phyloP scores from a whole-genome alignment of 1,140 invertebrate species.

The Idris sp. region DNA sequence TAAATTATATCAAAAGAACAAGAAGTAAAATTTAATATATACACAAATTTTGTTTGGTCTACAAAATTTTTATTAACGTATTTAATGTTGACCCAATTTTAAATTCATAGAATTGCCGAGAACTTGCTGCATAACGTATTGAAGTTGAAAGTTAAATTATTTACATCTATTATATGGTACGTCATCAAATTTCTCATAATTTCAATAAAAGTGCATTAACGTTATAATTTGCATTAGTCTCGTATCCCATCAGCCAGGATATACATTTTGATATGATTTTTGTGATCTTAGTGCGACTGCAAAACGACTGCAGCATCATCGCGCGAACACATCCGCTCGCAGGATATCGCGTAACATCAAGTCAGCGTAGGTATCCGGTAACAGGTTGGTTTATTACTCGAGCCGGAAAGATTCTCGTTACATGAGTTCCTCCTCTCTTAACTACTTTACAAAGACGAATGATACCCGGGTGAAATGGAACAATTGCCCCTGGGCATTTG shows the following conservation, averaged over 20 bases:
- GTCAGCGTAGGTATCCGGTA: conserved; percentile 61
- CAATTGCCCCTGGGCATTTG: conserved; percentile 40
- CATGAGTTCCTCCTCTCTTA: conserved; percentile 57
- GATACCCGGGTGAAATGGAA: conserved; percentile 45
- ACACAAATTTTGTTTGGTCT: no score
- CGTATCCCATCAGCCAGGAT: conserved; percentile 13
- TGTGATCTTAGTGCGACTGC: conserved; percentile 30
- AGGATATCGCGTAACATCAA: conserved; percentile 63
- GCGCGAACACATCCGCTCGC: conserved; percentile 56
- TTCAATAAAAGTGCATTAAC: conserved; percentile 42
- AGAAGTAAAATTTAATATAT: no score
- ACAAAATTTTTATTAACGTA: no score
- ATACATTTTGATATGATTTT: conserved; percentile 44
- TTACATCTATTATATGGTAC: background rate
- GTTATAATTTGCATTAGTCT: conserved; percentile 29
- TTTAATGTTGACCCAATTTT: no score
- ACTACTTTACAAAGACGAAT: conserved; percentile 52
- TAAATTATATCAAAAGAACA: no score
- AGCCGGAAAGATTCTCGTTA: conserved; percentile 64
- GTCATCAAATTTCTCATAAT: conserved; percentile 4
- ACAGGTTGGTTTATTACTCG: conserved; percentile 59
- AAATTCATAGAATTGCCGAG: no score
- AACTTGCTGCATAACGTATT: no score
- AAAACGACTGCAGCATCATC: conserved; percentile 49
- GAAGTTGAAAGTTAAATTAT: no score